These are phyloP conservation scores for Macroramphosus scolopax DNA, from an alignment of 2,797 vertebrate genomes.

Conservation along the genomic window DNA sequence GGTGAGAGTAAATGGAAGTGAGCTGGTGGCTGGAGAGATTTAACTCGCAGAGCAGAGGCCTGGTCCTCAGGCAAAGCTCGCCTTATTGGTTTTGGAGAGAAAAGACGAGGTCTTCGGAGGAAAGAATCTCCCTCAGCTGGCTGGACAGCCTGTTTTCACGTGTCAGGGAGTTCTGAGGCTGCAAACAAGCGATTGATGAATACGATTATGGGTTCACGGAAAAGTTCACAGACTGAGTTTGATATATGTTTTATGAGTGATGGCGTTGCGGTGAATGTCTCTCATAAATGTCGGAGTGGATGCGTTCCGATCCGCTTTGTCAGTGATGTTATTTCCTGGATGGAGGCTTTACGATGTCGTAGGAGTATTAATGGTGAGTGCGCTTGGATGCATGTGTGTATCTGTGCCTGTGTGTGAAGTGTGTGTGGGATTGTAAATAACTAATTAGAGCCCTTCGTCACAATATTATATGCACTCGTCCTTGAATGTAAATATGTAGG, in stretches of 20 bases:
- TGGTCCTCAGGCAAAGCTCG: slow-evolving; percentile 28
- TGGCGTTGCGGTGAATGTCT: slow-evolving; percentile 45
- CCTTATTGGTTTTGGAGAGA: slow-evolving; percentile 53
- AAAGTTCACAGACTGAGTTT: slow-evolving; percentile 53
- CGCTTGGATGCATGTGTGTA: slow-evolving; percentile 2
- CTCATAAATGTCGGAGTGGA: slow-evolving; percentile 37
- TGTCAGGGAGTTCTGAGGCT: slow-evolving; percentile 35
- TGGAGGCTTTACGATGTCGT: slow-evolving; percentile 31
- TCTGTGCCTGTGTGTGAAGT: neutral
- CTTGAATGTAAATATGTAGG: too few relatives aligned
- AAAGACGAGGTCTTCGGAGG: slow-evolving; percentile 19
- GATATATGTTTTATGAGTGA: slow-evolving; percentile 56
- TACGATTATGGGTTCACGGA: slow-evolving; percentile 49
- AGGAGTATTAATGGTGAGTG: slow-evolving; percentile 24
- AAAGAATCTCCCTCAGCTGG: slow-evolving; percentile 40
- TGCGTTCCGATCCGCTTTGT: slow-evolving; percentile 18
- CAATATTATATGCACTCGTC: too few relatives aligned
- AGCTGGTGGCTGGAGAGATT: slow-evolving; percentile 46
- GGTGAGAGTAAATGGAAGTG: slow-evolving; percentile 47
- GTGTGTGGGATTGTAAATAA: too few relatives aligned
- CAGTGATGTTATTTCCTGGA: slow-evolving; percentile 51
- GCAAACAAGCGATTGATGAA: slow-evolving; percentile 41
- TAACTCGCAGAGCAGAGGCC: slow-evolving; percentile 31
- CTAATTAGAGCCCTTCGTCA: too few relatives aligned
- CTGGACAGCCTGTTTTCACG: slow-evolving; percentile 24